These are phyloP conservation scores for Oncorhynchus kisutch DNA, from an alignment of 2,113 vertebrate genomes.

Conservation along the genomic window DNA sequence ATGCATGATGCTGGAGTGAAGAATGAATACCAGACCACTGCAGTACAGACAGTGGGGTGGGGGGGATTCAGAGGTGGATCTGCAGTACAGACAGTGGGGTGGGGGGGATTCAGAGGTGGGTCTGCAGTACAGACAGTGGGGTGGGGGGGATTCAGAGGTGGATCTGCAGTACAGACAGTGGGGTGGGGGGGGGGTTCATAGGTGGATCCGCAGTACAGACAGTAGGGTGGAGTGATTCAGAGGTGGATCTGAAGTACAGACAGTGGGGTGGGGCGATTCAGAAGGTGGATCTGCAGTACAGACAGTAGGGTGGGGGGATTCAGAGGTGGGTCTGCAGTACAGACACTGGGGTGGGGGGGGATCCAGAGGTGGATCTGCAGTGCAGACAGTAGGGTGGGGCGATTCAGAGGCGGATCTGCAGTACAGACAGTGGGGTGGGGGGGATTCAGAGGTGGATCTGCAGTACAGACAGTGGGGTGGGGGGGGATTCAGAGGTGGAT, in stretches of 20 bases:
- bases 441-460: constrained; percentile 17
- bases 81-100: constrained; percentile 28
- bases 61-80: constrained; percentile 9
- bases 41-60: constrained; percentile 17
- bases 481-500: too few species aligned
- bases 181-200: constrained; percentile 17
- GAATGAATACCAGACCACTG: constrained; percentile 21
- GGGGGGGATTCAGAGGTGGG: constrained; percentile 20
- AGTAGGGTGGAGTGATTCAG: constrained; percentile 11
- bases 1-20: constrained; percentile 31
- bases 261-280: constrained; percentile 15
- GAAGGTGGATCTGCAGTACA: constrained; percentile 5
- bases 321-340: constrained; percentile 3
- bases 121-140: neutral
- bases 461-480: too few species aligned
- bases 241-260: constrained; percentile 29
- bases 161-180: neutral
- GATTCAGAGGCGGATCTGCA: constrained; percentile 17
- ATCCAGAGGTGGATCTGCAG: constrained; percentile 15
- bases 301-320: constrained; percentile 12
- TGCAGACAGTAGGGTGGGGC: neutral
- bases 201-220: neutral
- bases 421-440: neutral
- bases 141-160: constrained; percentile 21
- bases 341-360: constrained; percentile 1